Evolutionary conservation across 2,888 invertebrate genomes (phyloP).

Genomic region (Leptodirus hochenwartii): DNA sequence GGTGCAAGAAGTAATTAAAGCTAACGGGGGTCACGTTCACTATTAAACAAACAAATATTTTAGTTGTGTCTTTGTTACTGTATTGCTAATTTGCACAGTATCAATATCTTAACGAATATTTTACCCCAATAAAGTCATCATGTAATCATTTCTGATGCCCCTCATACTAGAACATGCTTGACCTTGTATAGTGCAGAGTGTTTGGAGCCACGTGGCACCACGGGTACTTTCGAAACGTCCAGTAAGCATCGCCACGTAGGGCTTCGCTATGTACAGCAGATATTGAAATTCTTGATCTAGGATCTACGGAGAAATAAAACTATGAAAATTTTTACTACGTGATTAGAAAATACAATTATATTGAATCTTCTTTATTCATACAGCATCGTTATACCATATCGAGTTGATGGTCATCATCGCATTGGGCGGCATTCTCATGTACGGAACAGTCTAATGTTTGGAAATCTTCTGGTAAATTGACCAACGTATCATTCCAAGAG

Average conservation of each 20-base stretch:
- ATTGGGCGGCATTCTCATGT: slow-evolving; percentile 18
- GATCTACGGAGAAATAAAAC: slow-evolving; percentile 13
- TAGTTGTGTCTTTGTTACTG: no score
- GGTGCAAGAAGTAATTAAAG: no score
- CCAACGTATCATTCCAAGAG: slow-evolving; percentile 27
- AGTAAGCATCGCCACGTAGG: slow-evolving; percentile 27
- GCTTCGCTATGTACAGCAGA: slow-evolving; percentile 28
- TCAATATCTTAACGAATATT: slow-evolving; percentile 5
- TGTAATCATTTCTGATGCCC: slow-evolving; percentile 35
- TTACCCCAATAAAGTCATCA: slow-evolving; percentile 31
- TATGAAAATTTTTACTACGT: not conserved
- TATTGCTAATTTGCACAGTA: not conserved
- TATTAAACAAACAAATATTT: no score
- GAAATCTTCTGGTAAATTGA: slow-evolving; percentile 24
- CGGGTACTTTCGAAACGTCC: slow-evolving; percentile 26
- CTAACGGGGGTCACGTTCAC: no score
- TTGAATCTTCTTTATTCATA: no score
- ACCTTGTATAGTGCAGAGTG: slow-evolving; percentile 28
- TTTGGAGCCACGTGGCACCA: slow-evolving; percentile 31
- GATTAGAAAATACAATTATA: slow-evolving; percentile 1
- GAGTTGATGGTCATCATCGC: slow-evolving; percentile 21
- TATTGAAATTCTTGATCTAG: slow-evolving; percentile 31
- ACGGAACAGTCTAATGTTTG: slow-evolving; percentile 20
- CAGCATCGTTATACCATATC: slow-evolving; percentile 18
- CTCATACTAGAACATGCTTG: slow-evolving; percentile 29